Percentiles rank a stretch among this genome's conserved stretches.
Evolutionary conservation across 2,888 invertebrate species (phyloP).

Genomic region (Eilema caniola): DNA sequence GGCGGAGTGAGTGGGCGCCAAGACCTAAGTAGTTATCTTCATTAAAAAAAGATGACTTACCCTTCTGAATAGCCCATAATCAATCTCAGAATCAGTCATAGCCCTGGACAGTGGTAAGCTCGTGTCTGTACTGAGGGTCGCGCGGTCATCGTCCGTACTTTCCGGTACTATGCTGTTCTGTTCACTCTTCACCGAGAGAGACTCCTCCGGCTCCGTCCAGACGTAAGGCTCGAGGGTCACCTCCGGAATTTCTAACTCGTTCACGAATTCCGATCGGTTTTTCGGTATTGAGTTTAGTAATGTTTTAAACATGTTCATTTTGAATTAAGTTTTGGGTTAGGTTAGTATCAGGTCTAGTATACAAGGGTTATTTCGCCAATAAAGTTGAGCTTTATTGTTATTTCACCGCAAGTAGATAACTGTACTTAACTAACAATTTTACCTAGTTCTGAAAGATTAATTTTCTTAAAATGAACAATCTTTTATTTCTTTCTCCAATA

Average conservation of each 20-base stretch:
- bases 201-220: conserved; percentile 65
- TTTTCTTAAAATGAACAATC: too few relatives aligned
- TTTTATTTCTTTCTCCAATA: too few relatives aligned
- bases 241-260: conserved; percentile 73
- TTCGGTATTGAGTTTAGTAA: conserved; percentile 71
- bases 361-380: too few relatives aligned
- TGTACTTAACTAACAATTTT: too few relatives aligned
- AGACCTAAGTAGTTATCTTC: too few relatives aligned
- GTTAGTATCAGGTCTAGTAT: too few relatives aligned
- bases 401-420: background rate
- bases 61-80: conserved; percentile 69
- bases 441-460: too few relatives aligned
- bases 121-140: conserved; percentile 66
- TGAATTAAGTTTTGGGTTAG: background rate
- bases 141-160: conserved; percentile 58
- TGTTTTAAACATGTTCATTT: conserved; percentile 72
- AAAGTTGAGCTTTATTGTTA: background rate
- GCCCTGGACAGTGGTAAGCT: conserved; percentile 75
- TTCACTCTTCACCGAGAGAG: conserved; percentile 55
- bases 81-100: conserved; percentile 81
- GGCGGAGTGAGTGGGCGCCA: too few relatives aligned
- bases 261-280: conserved; percentile 71
- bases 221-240: conserved; percentile 66
- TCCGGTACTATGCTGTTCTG: conserved; percentile 59
- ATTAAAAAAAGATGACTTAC: conserved; percentile 55